Conservation (phyloP, 2,888 invertebrate genomes). For the Bhutanitis thaidina region DNA sequence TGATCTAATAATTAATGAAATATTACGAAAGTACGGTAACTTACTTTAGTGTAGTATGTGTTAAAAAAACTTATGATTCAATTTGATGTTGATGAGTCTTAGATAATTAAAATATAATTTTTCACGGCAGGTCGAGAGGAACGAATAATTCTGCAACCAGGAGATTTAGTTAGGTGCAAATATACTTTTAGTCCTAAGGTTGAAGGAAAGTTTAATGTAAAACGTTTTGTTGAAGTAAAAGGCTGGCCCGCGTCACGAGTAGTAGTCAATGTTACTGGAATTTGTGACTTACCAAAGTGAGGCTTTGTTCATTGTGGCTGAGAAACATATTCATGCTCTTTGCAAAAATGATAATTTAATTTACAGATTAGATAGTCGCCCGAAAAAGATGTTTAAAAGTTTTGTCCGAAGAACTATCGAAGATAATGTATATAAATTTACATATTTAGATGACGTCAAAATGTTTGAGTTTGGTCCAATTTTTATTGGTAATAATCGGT, state of each 20-base stretch:
- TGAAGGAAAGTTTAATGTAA: slow-evolving; percentile 60
- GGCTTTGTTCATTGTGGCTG: not conserved
- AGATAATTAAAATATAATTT: too few species aligned
- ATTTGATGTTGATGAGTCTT: too few species aligned
- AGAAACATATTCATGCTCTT: too few species aligned
- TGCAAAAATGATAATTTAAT: not conserved
- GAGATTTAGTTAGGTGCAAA: slow-evolving; percentile 66
- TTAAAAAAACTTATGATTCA: too few species aligned
- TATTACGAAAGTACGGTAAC: too few species aligned
- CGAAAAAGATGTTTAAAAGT: slow-evolving; percentile 71
- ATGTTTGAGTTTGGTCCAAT: slow-evolving; percentile 70
- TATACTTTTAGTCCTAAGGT: slow-evolving; percentile 61
- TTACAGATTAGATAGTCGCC: slow-evolving; percentile 65
- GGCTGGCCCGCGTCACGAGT: slow-evolving; percentile 70
- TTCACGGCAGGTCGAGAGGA: slow-evolving; percentile 33
- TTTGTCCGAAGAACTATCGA: slow-evolving; percentile 60
- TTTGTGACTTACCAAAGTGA: slow-evolving; percentile 69
- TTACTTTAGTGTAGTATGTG: too few species aligned
- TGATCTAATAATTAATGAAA: too few species aligned
- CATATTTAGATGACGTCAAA: slow-evolving; percentile 65
- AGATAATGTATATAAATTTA: slow-evolving; percentile 57
- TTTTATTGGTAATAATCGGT: slow-evolving; percentile 60
- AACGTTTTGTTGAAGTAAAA: slow-evolving; percentile 63
- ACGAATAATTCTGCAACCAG: slow-evolving; percentile 57
- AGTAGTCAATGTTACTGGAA: slow-evolving; percentile 53